Conservation (phyloP, 2,888 invertebrate genomes). For the Tenthredo amoena region DNA sequence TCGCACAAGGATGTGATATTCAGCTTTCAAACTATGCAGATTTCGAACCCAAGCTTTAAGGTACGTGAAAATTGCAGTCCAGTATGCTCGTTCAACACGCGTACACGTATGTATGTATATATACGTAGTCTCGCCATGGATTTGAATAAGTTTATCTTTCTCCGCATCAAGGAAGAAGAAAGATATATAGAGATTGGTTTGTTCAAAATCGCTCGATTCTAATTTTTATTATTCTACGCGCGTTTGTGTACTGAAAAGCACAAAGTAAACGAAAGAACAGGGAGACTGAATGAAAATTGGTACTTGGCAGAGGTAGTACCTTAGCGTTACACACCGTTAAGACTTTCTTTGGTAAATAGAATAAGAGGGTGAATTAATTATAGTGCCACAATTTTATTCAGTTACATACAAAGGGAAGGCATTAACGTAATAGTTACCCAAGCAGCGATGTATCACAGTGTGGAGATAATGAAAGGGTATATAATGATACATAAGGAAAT, state of each 20-base stretch:
- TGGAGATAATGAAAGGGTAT: neutral
- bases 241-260: neutral
- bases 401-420: neutral
- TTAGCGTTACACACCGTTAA: neutral
- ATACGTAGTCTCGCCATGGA: neutral
- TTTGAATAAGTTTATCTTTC: neutral
- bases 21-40: neutral
- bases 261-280: neutral
- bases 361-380: neutral
- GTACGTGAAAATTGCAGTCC: neutral
- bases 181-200: neutral
- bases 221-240: neutral
- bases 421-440: neutral
- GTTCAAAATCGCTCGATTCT: neutral
- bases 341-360: neutral
- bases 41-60: neutral
- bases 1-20: neutral
- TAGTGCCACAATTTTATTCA: neutral
- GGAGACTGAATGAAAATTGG: conserved; percentile 28
- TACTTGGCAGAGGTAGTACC: neutral
- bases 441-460: neutral
- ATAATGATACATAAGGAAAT: too few relatives aligned
- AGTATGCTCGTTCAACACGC: too few relatives aligned
- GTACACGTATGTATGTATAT: too few relatives aligned
- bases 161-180: neutral